A percentile compares a stretch with the other conserved stretches of the same genome.
phyloP scores from a whole-genome alignment of 2,113 vertebrate species.

The Romanogobio albipinnatus region DNA sequence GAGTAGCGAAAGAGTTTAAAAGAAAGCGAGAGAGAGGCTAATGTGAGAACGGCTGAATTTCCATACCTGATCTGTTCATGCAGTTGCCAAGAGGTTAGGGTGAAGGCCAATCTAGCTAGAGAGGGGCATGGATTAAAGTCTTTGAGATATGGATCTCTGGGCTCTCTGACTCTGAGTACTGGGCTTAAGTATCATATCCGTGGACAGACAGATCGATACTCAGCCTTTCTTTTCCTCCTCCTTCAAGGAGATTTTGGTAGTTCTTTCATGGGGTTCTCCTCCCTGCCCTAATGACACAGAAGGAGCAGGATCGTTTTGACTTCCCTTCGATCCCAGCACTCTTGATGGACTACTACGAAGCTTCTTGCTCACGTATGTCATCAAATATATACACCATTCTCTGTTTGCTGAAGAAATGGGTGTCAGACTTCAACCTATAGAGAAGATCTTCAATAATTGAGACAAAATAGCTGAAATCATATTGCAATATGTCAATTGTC shows the following conservation, averaged over 20 bases:
- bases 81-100: conserved; percentile 81
- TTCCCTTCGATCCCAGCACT: conserved; percentile 70
- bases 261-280: conserved; percentile 86
- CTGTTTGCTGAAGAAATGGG: neutral
- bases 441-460: neutral
- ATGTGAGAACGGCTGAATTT: conserved; percentile 74
- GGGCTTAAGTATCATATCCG: conserved; percentile 94
- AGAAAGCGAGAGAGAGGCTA: conserved; percentile 16
- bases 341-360: conserved; percentile 53
- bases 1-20: conserved; percentile 10
- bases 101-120: conserved; percentile 82
- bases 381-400: neutral
- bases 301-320: conserved; percentile 83
- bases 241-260: conserved; percentile 95
- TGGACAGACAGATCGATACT: conserved; percentile 98
- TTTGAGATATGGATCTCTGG: conserved; percentile 89
- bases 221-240: conserved; percentile 83
- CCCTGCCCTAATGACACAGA: conserved; percentile 85
- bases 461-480: neutral
- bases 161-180: conserved; percentile 88
- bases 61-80: conserved; percentile 84
- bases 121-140: conserved; percentile 87
- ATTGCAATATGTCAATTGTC: neutral
- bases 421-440: neutral
- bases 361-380: conserved; percentile 30